Percentiles rank a stretch among this genome's conserved stretches.
Conservation (phyloP, 1,140 invertebrate genomes). For the Conus betulinus region DNA sequence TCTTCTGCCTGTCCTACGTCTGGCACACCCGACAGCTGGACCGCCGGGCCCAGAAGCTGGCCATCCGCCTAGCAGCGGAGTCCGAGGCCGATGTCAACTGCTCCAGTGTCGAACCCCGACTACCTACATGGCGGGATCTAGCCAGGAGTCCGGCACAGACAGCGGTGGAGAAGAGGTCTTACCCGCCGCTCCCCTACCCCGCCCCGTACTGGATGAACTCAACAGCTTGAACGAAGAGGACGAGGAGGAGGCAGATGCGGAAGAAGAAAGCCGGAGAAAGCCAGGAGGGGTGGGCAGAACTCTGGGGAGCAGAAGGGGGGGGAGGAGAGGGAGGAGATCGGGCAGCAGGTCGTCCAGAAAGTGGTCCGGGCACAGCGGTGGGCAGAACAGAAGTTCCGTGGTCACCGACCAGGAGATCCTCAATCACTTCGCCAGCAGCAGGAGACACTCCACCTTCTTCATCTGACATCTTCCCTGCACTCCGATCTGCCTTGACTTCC, state of each 20-base stretch:
- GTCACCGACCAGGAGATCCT: constrained; percentile 52
- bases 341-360: constrained; percentile 13
- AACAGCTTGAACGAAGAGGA: constrained; percentile 35
- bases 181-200: neutral
- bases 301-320: constrained; percentile 22
- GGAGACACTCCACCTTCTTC: constrained; percentile 53
- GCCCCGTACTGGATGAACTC: constrained; percentile 21
- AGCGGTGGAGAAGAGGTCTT: constrained; percentile 7
- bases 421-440: constrained; percentile 48
- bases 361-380: constrained; percentile 22
- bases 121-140: neutral
- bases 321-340: constrained; percentile 23
- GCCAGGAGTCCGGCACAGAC: constrained; percentile 18
- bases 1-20: constrained; percentile 48
- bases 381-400: constrained; percentile 38
- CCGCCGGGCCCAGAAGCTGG: constrained; percentile 47
- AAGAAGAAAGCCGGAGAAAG: constrained; percentile 28
- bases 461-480: constrained; percentile 29
- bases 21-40: constrained; percentile 53
- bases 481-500: neutral
- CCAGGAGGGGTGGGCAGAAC: constrained; percentile 33
- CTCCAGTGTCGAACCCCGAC: constrained; percentile 29
- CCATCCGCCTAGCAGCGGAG: constrained; percentile 48
- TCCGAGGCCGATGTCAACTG: constrained; percentile 25
- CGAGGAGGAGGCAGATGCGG: constrained; percentile 7